Percentiles rank a stretch among this genome's conserved stretches.
phyloP scores from a whole-genome alignment of 2,888 invertebrate genomes.

The Trichogramma evanescens region DNA sequence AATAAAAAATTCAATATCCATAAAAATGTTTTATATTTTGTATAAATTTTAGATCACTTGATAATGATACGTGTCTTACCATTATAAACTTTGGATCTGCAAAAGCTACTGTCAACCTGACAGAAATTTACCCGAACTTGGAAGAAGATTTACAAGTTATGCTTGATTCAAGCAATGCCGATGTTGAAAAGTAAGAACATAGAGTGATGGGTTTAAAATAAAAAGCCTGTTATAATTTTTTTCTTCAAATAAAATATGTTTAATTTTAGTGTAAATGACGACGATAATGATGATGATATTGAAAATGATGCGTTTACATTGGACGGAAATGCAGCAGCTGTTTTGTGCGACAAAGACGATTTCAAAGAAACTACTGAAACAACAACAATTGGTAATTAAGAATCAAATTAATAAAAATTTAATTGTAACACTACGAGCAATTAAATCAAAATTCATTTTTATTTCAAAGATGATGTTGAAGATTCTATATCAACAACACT shows the following conservation, averaged over 20 bases:
- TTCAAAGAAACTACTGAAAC: constrained; percentile 7
- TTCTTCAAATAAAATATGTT: neutral
- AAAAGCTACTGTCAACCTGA: constrained; percentile 28
- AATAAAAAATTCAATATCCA: neutral
- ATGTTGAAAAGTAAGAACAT: constrained; percentile 19
- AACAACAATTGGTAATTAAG: constrained; percentile 5
- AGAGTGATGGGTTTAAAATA: no score
- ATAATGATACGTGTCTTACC: constrained; percentile 28
- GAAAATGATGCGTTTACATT: constrained; percentile 16
- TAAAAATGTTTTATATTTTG: neutral
- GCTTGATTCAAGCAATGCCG: constrained; percentile 29
- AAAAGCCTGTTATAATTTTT: no score
- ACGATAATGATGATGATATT: constrained; percentile 18
- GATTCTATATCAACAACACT: neutral
- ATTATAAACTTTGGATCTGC: constrained; percentile 30
- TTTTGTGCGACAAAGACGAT: constrained; percentile 19
- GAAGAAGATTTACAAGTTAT: constrained; percentile 26
- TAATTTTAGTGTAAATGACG: constrained; percentile 18
- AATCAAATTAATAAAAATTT: neutral
- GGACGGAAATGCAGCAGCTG: constrained; percentile 13
- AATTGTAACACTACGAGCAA: neutral
- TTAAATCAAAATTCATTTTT: neutral
- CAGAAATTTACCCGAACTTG: constrained; percentile 27
- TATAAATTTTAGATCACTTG: constrained; percentile 26
- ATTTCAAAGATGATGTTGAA: neutral